Evolutionary conservation across 2,113 vertebrate genomes (phyloP).

Genomic region (Nettapus auritus): DNA sequence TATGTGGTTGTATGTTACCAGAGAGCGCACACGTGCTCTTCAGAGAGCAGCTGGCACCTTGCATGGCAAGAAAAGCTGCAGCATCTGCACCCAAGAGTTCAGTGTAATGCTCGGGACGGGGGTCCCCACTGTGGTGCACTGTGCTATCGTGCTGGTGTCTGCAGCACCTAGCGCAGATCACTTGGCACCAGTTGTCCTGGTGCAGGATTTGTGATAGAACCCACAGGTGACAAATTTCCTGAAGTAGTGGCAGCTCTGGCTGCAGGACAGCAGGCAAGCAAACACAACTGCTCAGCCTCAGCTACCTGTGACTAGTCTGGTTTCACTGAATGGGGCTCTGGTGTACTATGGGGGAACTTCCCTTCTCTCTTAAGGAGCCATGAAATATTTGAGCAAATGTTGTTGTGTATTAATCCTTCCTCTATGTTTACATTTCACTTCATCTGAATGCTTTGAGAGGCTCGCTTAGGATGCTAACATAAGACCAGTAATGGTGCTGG

Average conservation of each 20-base stretch:
- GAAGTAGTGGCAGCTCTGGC: neutral
- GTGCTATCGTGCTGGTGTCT: neutral
- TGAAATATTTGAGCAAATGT: neutral
- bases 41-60: neutral
- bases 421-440: neutral
- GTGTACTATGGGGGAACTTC: neutral
- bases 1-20: neutral
- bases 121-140: neutral
- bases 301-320: neutral
- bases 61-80: neutral
- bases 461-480: neutral
- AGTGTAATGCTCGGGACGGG: neutral
- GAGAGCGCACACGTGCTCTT: neutral
- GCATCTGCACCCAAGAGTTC: accelerated
- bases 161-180: accelerated
- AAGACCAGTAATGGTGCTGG: neutral
- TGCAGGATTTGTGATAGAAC: accelerated
- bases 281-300: neutral
- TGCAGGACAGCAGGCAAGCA: neutral
- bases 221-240: neutral
- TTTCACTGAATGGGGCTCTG: neutral
- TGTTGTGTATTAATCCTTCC: neutral
- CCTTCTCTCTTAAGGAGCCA: neutral
- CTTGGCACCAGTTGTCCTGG: neutral
- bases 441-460: neutral